A percentile compares a stretch with the other conserved stretches of the same genome.
Conservation (phyloP, 2,888 invertebrate genomes). For the Acanthosepion pharaonis region DNA sequence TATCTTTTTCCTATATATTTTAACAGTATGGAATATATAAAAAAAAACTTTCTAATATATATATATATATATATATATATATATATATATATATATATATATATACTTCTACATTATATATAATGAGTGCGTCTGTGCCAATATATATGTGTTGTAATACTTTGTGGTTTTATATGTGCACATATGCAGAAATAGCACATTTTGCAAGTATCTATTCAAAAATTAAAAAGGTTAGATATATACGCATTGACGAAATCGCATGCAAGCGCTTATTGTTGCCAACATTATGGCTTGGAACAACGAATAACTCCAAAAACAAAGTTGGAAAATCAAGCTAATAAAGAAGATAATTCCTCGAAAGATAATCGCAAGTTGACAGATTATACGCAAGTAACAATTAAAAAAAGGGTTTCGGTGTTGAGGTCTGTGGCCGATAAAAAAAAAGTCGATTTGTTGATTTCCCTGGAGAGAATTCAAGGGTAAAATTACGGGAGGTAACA, state of each 20-base stretch:
- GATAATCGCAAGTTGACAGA: not conserved
- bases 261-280: not conserved
- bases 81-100: too few relatives aligned
- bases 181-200: too few relatives aligned
- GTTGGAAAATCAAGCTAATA: not conserved
- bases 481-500: not conserved
- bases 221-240: too few relatives aligned
- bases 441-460: not conserved
- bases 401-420: not conserved
- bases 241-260: not conserved
- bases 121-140: too few relatives aligned
- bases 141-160: too few relatives aligned
- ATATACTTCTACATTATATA: too few relatives aligned
- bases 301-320: not conserved
- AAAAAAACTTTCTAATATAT: too few relatives aligned
- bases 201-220: too few relatives aligned
- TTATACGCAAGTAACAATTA: not conserved
- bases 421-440: not conserved
- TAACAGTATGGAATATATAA: too few relatives aligned
- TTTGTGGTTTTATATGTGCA: too few relatives aligned
- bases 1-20: too few relatives aligned
- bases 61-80: too few relatives aligned
- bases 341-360: not conserved
- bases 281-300: not conserved
- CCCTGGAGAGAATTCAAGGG: not conserved